Evolutionary conservation across 2,797 vertebrate species (phyloP).

Genomic region (Microctenopoma lineatum): DNA sequence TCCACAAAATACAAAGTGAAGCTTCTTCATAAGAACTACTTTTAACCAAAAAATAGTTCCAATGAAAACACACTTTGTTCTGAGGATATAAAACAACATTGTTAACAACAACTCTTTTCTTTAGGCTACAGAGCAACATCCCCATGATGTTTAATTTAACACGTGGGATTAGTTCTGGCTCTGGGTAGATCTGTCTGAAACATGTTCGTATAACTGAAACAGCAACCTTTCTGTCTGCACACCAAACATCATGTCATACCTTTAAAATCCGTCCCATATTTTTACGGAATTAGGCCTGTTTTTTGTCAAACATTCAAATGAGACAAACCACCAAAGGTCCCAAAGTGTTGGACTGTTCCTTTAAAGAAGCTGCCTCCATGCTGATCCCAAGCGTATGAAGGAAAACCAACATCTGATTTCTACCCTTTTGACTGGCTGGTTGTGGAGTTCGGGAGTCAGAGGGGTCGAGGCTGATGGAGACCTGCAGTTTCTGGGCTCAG

Average conservation of each 20-base stretch:
- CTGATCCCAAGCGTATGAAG: not conserved
- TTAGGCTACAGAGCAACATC: too few relatives aligned
- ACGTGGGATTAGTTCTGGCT: conserved; percentile 2
- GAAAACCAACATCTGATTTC: not conserved
- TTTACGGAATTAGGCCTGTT: not conserved
- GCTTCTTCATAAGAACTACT: too few relatives aligned
- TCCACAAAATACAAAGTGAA: not conserved
- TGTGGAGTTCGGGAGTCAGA: conserved; percentile 78
- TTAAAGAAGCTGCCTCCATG: conserved; percentile 8
- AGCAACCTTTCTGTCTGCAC: not conserved
- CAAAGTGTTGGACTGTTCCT: not conserved
- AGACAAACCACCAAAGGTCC: not conserved
- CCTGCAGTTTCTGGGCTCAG: conserved; percentile 88
- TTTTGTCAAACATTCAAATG: not conserved
- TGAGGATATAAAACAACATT: too few relatives aligned
- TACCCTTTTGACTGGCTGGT: not conserved
- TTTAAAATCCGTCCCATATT: not conserved
- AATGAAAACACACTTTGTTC: too few relatives aligned
- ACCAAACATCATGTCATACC: not conserved
- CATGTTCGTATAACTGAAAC: not conserved
- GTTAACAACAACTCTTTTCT: too few relatives aligned
- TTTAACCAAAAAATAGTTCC: too few relatives aligned
- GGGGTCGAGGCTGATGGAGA: conserved; percentile 89
- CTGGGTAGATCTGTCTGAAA: conserved; percentile 6
- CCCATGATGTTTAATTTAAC: not conserved